Conservation (phyloP, 2,888 invertebrate genomes). For the Holacanthella duospinosa region DNA sequence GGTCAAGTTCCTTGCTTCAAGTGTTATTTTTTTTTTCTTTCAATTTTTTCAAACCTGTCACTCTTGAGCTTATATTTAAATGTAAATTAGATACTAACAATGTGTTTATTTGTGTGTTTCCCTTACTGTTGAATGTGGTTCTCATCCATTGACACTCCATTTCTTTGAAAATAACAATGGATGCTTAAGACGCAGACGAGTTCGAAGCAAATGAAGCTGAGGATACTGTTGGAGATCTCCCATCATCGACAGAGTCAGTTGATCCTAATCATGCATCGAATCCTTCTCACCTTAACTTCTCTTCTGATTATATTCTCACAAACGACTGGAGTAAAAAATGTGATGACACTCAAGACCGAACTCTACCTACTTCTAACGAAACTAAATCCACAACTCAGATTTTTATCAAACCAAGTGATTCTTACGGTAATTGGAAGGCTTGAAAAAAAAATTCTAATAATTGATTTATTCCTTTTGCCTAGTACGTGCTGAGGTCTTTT, state of each 20-base stretch:
- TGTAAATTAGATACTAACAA: no score
- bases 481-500: no score
- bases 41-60: no score
- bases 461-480: no score
- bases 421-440: not conserved
- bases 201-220: conserved; percentile 22
- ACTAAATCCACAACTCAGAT: not conserved
- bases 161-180: no score
- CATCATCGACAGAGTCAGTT: conserved; percentile 1
- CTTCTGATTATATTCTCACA: not conserved
- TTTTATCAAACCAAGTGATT: not conserved
- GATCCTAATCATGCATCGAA: conserved; percentile 5
- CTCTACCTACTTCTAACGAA: not conserved
- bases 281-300: not conserved
- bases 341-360: conserved; percentile 2
- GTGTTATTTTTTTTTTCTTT: no score
- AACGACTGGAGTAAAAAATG: not conserved
- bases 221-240: conserved; percentile 31
- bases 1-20: no score
- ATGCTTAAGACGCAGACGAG: conserved; percentile 20
- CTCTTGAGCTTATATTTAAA: no score
- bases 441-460: no score
- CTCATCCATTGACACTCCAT: no score
- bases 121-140: no score
- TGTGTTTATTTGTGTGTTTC: conserved; percentile 12